Evolutionary conservation across 2,888 invertebrate species (phyloP), one percentile per base, ranked within the genome.

Genomic region (Diaphora mendica): DNA sequence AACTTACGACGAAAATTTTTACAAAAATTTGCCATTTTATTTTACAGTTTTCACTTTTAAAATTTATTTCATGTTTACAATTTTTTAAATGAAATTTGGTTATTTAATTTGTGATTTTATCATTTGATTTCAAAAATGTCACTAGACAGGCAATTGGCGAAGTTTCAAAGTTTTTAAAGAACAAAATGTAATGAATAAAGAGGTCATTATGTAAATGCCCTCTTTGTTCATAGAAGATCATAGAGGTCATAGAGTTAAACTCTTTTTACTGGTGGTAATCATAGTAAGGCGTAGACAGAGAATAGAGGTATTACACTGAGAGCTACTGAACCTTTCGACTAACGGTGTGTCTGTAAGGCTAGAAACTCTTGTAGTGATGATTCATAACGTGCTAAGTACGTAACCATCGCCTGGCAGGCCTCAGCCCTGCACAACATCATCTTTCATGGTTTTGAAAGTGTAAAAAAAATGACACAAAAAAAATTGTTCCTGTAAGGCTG

Each of bases 1-100:
- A 55, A 70, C 70, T 70, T 70, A 70, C 70, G 62, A 44, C 59
- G 30, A 44, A 62, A 2, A 44, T 62, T 70, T 23, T 62, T 70
- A 20, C 42, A 62, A 13, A 62, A 11, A 20, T 44, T 70, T 13
- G 20, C 70, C 70, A 70, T 70, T 26, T 26, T 69, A 35, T 69
- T 39, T 69, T 35, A 20, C 35, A 68, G 55, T n/a, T 26, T 59
- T 13, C 9, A 69, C 68, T 39, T 35, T 59, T 69, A 17, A 55
- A 59, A 69, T 69, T 69, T 69, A 69, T 69, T 39, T 17, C 55
- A 59, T 39, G 15, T 39, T 11, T 33, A 39, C n/a, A 23, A 67
- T 48, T 48, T 42, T 26, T n/a, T 44, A 7, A 20, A 30, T 66
- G 7, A 42, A 66, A 42, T 26, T 42, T 26, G 26, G 8, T 5